Evolutionary conservation across 2,888 invertebrate species (phyloP).

Genomic region (Dynastes maya): DNA sequence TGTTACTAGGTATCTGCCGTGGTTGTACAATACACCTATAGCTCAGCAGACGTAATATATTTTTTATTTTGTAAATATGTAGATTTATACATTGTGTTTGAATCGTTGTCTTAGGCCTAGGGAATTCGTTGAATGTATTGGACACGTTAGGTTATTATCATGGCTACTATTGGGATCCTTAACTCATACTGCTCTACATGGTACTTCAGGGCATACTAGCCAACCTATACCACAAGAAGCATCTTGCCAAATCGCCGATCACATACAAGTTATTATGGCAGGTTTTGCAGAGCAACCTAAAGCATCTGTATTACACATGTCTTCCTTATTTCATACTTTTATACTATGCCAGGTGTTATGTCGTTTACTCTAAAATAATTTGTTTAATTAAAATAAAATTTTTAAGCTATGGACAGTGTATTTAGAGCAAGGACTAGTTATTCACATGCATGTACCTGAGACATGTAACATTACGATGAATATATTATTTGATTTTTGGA

Average conservation of each 20-base stretch:
- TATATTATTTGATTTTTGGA: constrained; percentile 98
- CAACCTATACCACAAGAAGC: constrained; percentile 97
- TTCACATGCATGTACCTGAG: constrained; percentile 79
- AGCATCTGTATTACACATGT: constrained; percentile 94
- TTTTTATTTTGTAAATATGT: neutral
- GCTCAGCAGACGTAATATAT: constrained; percentile 84
- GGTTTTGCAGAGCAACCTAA: constrained; percentile 98
- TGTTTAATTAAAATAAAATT: neutral
- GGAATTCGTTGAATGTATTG: constrained; percentile 95
- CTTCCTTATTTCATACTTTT: constrained; percentile 96
- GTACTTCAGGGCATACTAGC: constrained; percentile 71
- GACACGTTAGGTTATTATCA: constrained; percentile 93
- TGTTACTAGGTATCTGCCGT: constrained; percentile 88
- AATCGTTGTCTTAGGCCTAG: constrained; percentile 77
- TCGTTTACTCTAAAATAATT: neutral
- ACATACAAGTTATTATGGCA: constrained; percentile 95
- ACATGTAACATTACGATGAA: constrained; percentile 83
- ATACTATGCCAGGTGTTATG: constrained; percentile 89
- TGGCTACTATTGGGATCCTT: constrained; percentile 98
- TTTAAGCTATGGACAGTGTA: constrained; percentile 96
- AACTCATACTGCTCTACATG: constrained; percentile 85
- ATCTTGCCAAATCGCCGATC: constrained; percentile 96
- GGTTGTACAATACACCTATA: constrained; percentile 88
- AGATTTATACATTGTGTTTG: neutral
- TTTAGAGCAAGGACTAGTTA: constrained; percentile 88